These are phyloP conservation scores for Adelphocoris suturalis DNA, from an alignment of 2,888 invertebrate species.

Conservation along the genomic window DNA sequence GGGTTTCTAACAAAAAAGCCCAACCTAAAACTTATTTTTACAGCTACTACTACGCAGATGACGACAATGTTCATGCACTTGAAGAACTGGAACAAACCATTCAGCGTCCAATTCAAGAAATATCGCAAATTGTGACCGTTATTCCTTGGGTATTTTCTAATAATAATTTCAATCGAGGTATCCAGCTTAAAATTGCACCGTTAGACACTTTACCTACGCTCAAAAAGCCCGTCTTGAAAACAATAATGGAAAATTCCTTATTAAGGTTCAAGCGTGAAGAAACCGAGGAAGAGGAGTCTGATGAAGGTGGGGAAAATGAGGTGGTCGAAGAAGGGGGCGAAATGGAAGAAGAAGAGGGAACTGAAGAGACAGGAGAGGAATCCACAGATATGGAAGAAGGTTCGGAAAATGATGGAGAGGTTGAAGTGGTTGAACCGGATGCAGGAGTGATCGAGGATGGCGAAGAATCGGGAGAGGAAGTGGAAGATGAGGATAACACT, in stretches of 20 bases:
- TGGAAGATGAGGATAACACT: neutral
- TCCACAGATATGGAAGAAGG: neutral
- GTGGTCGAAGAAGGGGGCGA: neutral
- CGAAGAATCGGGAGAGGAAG: slow-evolving; percentile 74
- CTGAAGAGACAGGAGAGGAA: neutral
- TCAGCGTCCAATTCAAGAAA: neutral
- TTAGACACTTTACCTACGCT: neutral
- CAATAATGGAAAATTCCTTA: neutral
- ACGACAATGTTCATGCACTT: neutral
- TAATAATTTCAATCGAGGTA: slow-evolving; percentile 1
- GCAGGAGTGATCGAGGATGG: slow-evolving; percentile 57
- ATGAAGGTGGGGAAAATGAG: neutral
- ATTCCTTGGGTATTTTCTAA: neutral
- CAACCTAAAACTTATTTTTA: neutral
- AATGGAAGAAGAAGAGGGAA: neutral
- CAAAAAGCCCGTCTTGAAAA: neutral
- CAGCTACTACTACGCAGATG: slow-evolving; percentile 26
- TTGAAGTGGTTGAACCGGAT: neutral
- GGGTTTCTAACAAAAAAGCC: neutral
- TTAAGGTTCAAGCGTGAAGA: neutral
- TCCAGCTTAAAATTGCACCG: neutral
- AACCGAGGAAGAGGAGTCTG: neutral
- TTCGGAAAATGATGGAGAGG: neutral
- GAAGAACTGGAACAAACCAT: neutral
- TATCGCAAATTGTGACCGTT: neutral